Evolutionary conservation across 2,888 invertebrate genomes (phyloP), one percentile per base, ranked within the genome.

Genomic region (Urechis unicinctus): DNA sequence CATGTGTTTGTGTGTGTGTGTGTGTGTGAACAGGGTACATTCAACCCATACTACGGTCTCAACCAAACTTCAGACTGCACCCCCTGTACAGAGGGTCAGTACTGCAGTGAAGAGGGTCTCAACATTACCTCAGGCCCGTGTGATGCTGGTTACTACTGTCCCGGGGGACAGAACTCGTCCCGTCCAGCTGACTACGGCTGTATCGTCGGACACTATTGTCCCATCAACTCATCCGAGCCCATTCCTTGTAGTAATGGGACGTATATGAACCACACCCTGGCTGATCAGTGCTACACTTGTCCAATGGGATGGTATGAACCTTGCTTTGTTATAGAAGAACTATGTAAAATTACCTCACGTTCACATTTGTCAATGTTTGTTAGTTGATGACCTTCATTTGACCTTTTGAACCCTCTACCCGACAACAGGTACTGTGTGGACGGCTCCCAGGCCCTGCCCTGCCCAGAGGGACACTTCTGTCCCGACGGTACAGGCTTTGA

Each of bases 121-220:
- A 71, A 71, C 4, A 60, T 57, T 1, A 71, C 69, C 13, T 65
- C 72, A 43, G 74, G 73, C 3, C 63, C 63, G 3, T 75, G 74
- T 62, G 66, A 69, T n/a, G 64, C 66, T 28, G 74, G 75, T 0
- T 75, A 69, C 59, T 75, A 75, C 61, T 75, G 75, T 56, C 73
- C 73, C 5, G n/a, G 22, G 21, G 61, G 59, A 25, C 61, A 62
- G 56, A 61, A 58, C 44, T 43, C 47, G 24, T 57, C 58, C 9
- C 47, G 53, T 4, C 60, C 62, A 1, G 56, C 24, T 1, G 46
- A 50, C 9, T 59, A 48, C 49, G 45, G 47, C 0, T 75, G 74
- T 55, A 68, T 69, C 28, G 57, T 59, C 3, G 73, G 73, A 26
- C 62, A 71, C 60, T 75, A 74, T 63, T 75, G 75, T 59, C 74